Evolutionary conservation across 1,140 invertebrate genomes (phyloP).

Genomic region (Pogonomyrmex barbatus): DNA sequence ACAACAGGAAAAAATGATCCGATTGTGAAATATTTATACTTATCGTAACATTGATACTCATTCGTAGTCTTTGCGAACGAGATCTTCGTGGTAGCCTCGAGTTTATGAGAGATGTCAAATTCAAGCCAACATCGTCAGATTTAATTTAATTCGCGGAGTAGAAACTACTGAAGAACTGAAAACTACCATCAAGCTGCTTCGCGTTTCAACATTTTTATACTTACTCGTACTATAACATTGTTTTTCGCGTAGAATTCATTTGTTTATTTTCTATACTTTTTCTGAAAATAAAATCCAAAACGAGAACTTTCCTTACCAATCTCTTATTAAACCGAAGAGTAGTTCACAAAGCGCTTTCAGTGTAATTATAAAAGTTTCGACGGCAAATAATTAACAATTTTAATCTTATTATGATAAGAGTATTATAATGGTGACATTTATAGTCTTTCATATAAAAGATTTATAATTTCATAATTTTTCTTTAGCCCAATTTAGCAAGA

Average conservation of each 20-base stretch:
- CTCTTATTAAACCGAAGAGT: not conserved
- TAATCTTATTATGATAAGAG: not conserved
- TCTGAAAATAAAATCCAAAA: not conserved
- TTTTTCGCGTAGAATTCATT: not conserved
- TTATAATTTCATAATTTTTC: not conserved
- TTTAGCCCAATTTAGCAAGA: not conserved
- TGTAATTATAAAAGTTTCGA: conserved; percentile 30
- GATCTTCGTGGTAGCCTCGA: conserved; percentile 6
- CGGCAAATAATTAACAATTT: conserved; percentile 14
- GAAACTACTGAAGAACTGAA: conserved; percentile 2
- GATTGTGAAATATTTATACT: conserved; percentile 35
- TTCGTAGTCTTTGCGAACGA: conserved; percentile 44
- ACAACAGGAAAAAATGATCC: conserved; percentile 23
- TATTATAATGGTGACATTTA: conserved; percentile 5
- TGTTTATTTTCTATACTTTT: not conserved
- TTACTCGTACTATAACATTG: not conserved
- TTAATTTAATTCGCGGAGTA: conserved; percentile 50
- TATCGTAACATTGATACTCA: conserved; percentile 8
- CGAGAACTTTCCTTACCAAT: not conserved
- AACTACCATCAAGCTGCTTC: conserved; percentile 12
- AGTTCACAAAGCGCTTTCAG: not conserved
- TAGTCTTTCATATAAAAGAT: not conserved
- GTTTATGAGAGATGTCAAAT: conserved; percentile 47
- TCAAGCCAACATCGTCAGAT: conserved; percentile 1
- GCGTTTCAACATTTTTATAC: conserved; percentile 7